A percentile compares a stretch with the other conserved stretches of the same genome.
These are phyloP conservation scores for Staurois parvus DNA, from an alignment of 2,797 vertebrate genomes.

Conservation along the genomic window DNA sequence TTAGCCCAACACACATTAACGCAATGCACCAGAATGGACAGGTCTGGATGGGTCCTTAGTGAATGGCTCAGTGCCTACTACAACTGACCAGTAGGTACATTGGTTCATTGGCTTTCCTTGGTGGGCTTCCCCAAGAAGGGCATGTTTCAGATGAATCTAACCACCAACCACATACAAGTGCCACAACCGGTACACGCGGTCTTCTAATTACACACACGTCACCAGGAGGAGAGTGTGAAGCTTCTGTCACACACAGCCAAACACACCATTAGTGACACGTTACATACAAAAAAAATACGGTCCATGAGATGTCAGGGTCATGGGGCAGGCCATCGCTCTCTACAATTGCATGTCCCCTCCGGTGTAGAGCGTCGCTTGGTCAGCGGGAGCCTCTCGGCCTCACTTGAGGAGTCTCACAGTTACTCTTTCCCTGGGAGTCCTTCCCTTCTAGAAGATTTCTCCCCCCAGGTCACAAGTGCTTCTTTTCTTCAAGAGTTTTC, in stretches of 20 bases:
- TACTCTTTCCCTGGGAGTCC: background rate
- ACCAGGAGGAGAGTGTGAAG: slow-evolving; percentile 16
- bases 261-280: slow-evolving; percentile 46
- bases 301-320: slow-evolving; percentile 36
- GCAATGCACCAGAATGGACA: too few species aligned
- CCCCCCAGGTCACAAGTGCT: slow-evolving; percentile 17
- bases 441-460: background rate
- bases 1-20: too few species aligned
- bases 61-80: background rate
- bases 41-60: too few species aligned
- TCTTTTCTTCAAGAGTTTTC: slow-evolving; percentile 8
- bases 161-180: background rate
- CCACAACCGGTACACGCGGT: background rate
- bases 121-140: background rate
- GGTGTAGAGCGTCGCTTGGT: slow-evolving; percentile 6
- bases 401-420: background rate
- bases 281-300: slow-evolving; percentile 40
- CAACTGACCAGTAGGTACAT: too few species aligned
- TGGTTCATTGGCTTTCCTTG: background rate
- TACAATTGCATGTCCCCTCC: background rate
- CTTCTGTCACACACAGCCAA: slow-evolving; percentile 34
- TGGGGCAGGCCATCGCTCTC: slow-evolving; percentile 27
- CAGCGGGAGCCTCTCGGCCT: background rate
- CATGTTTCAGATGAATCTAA: background rate
- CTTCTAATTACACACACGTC: background rate